Conservation (phyloP, 2,888 invertebrate species). For the Sinodicranocentrus sp. region DNA sequence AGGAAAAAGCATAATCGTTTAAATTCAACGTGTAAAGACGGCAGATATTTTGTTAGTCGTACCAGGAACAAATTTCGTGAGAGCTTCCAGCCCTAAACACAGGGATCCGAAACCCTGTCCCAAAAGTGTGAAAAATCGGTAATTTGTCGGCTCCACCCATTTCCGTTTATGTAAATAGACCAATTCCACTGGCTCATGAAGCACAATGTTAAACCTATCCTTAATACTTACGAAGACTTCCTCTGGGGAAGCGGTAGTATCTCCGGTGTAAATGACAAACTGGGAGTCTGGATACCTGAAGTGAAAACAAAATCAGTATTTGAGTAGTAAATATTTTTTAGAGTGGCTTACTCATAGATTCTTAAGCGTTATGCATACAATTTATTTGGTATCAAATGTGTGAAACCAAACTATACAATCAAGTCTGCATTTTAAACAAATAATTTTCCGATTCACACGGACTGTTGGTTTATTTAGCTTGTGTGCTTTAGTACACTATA, state of each 20-base stretch:
- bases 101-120: conserved; percentile 95
- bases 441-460: neutral
- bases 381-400: too few species aligned
- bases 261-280: conserved; percentile 95
- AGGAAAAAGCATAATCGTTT: too few species aligned
- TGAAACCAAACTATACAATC: too few species aligned
- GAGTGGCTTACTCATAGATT: too few species aligned
- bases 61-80: conserved; percentile 91
- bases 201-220: conserved; percentile 85
- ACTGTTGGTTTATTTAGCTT: conserved; percentile 19
- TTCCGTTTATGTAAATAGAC: conserved; percentile 86
- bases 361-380: too few species aligned
- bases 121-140: conserved; percentile 94
- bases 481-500: too few species aligned
- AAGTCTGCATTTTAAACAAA: neutral
- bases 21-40: too few species aligned
- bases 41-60: too few species aligned
- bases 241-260: conserved; percentile 86
- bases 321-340: too few species aligned
- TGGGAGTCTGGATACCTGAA: conserved; percentile 84
- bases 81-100: conserved; percentile 91
- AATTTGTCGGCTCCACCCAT: conserved; percentile 90
- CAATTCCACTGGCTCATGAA: conserved; percentile 86
- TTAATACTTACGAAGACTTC: conserved; percentile 89
- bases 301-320: neutral